A percentile compares a stretch with the other conserved stretches of the same genome.
Evolutionary conservation across 2,113 vertebrate genomes (phyloP).

Genomic region (Pholis gunnellus): DNA sequence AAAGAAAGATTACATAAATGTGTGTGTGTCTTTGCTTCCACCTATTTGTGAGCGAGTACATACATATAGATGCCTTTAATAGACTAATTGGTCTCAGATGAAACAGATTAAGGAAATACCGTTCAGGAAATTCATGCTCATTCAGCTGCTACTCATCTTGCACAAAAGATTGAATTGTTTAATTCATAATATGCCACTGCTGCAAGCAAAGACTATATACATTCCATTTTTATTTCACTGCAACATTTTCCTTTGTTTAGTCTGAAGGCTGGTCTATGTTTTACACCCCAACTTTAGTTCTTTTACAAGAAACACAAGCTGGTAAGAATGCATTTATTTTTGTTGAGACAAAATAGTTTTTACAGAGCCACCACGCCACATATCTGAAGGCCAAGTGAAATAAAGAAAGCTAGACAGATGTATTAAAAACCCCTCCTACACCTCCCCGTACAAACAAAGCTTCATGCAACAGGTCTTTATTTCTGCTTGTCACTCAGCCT

Average conservation of each 20-base stretch:
- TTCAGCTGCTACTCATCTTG: conserved; percentile 14
- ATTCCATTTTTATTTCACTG: conserved; percentile 4
- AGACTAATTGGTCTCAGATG: conserved; percentile 13
- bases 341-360: conserved; percentile 34
- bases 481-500: conserved; percentile 28
- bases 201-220: conserved; percentile 14
- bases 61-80: conserved; percentile 5
- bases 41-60: background rate
- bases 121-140: background rate
- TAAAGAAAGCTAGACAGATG: conserved; percentile 17
- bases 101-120: conserved; percentile 38
- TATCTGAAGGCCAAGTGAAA: conserved; percentile 55
- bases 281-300: conserved; percentile 3
- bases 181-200: conserved; percentile 8
- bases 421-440: conserved; percentile 12
- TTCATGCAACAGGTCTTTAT: conserved; percentile 38
- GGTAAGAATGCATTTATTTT: conserved; percentile 43
- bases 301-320: conserved; percentile 15
- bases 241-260: conserved; percentile 29
- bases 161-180: conserved; percentile 16
- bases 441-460: conserved; percentile 23
- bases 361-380: conserved; percentile 19
- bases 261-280: conserved; percentile 6
- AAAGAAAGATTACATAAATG: background rate
- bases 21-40: conserved; percentile 3